Conservation (phyloP, 2,113 vertebrate species). For the Sitta europaea region DNA sequence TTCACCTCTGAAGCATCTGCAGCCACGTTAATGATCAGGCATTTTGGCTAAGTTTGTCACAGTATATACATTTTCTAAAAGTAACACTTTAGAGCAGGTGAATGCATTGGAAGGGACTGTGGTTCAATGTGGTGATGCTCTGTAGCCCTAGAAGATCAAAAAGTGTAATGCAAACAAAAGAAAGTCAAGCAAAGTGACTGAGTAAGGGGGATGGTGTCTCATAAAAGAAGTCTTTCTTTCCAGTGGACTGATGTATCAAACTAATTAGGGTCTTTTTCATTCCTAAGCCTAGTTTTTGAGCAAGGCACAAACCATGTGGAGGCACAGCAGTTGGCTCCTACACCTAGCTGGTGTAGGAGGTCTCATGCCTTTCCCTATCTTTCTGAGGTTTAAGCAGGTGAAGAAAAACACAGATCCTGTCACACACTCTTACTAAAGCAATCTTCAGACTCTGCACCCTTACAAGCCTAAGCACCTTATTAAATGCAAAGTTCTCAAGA, state of each 20-base stretch:
- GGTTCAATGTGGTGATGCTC: not conserved
- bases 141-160: not conserved
- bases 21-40: not conserved
- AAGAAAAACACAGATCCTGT: not conserved
- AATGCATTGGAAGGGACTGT: not conserved
- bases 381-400: not conserved
- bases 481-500: not conserved
- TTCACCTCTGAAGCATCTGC: not conserved
- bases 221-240: not conserved
- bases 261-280: not conserved
- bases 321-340: not conserved
- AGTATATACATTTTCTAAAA: not conserved
- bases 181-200: not conserved
- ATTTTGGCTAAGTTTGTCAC: not conserved
- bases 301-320: not conserved
- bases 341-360: not conserved
- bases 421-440: not conserved
- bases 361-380: fast-evolving
- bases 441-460: not conserved
- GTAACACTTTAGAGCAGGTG: not conserved
- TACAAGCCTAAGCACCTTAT: not conserved
- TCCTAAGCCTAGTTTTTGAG: not conserved
- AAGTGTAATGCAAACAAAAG: not conserved
- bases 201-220: fast-evolving
- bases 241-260: not conserved